These are phyloP conservation scores for Zygaena filipendulae DNA, from an alignment of 2,888 invertebrate species.

Conservation along the genomic window DNA sequence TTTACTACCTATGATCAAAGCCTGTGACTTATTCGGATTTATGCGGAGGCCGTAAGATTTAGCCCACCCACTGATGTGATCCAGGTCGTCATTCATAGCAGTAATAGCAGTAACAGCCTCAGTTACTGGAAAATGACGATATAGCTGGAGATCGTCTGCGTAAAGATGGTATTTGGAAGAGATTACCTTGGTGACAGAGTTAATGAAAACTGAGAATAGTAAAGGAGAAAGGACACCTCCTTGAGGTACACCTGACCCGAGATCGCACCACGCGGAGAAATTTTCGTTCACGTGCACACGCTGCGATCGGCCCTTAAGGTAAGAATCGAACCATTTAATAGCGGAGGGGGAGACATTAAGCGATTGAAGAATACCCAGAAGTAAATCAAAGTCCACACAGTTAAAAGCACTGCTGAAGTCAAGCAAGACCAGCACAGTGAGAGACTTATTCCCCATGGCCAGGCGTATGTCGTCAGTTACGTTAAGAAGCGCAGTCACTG, in stretches of 20 bases:
- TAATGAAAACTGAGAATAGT: slow-evolving; percentile 5
- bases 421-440: not conserved
- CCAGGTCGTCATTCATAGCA: slow-evolving; percentile 1
- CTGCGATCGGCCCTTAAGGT: slow-evolving; percentile 4
- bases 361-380: slow-evolving; percentile 1
- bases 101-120: not conserved
- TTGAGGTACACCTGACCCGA: slow-evolving; percentile 5
- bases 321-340: slow-evolving; percentile 4
- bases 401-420: slow-evolving; percentile 3
- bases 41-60: slow-evolving; percentile 2
- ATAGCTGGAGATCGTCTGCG: slow-evolving; percentile 2
- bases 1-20: not conserved
- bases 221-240: slow-evolving; percentile 8
- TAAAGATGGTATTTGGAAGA: slow-evolving; percentile 1
- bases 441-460: not conserved
- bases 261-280: slow-evolving; percentile 3
- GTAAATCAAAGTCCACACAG: slow-evolving; percentile 4
- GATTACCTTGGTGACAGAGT: not conserved
- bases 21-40: not conserved
- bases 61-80: not conserved
- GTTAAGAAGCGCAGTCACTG: no score
- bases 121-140: not conserved
- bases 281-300: slow-evolving; percentile 1
- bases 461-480: no score
- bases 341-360: not conserved